phyloP scores from a whole-genome alignment of 2,888 invertebrate species.

The Priocnemis perturbator region DNA sequence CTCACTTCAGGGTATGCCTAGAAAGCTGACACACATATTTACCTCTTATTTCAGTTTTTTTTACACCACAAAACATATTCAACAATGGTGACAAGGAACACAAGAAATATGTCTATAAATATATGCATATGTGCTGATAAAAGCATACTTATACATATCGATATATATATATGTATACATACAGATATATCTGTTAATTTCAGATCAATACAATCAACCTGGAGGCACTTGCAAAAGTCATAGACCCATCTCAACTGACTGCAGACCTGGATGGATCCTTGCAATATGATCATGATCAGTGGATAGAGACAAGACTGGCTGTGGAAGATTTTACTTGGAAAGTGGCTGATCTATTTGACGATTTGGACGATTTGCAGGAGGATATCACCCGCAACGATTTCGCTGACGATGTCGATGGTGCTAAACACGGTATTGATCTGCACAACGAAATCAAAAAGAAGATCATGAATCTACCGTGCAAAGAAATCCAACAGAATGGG shows the following conservation, averaged over 20 bases:
- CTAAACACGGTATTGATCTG: slow-evolving; percentile 93
- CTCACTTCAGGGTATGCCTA: slow-evolving; percentile 27
- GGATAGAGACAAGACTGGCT: slow-evolving; percentile 96
- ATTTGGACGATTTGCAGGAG: slow-evolving; percentile 94
- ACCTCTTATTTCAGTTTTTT: too few relatives aligned
- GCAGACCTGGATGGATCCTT: slow-evolving; percentile 95
- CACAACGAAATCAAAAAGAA: slow-evolving; percentile 96
- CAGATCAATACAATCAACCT: slow-evolving; percentile 97
- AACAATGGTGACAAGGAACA: too few relatives aligned
- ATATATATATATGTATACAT: background rate
- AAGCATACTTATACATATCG: background rate
- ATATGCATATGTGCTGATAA: slow-evolving; percentile 1
- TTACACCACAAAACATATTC: too few relatives aligned
- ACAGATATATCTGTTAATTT: slow-evolving; percentile 63
- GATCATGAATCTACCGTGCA: slow-evolving; percentile 94
- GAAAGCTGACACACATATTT: slow-evolving; percentile 45
- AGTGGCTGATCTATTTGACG: slow-evolving; percentile 93
- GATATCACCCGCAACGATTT: slow-evolving; percentile 95
- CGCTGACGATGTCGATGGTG: slow-evolving; percentile 95
- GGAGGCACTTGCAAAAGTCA: slow-evolving; percentile 94
- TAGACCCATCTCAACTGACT: slow-evolving; percentile 95
- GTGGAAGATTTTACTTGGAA: slow-evolving; percentile 98
- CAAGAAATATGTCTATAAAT: background rate
- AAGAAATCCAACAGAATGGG: slow-evolving; percentile 94
- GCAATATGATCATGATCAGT: slow-evolving; percentile 96